Conservation (phyloP, 2,888 invertebrate species). For the Timema cristinae region DNA sequence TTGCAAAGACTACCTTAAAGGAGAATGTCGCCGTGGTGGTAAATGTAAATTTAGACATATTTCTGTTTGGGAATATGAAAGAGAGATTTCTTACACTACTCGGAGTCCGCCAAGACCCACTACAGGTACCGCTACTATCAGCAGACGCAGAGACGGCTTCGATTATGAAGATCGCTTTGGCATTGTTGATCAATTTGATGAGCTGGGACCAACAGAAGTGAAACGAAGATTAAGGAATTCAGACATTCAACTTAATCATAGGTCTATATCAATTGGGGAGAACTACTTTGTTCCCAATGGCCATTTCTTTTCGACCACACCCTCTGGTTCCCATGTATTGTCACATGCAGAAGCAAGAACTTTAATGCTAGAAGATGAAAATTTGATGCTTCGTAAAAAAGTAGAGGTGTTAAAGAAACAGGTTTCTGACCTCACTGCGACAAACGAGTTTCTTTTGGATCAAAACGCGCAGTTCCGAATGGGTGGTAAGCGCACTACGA, state of each 20-base stretch:
- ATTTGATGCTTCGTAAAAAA: constrained; percentile 59
- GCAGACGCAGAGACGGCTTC: constrained; percentile 18
- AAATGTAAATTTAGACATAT: constrained; percentile 49
- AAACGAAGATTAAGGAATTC: not conserved
- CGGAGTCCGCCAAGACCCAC: constrained; percentile 18
- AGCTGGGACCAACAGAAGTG: not conserved
- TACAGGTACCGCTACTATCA: not conserved
- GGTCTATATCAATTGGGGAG: not conserved
- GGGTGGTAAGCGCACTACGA: constrained; percentile 52
- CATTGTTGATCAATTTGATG: no score
- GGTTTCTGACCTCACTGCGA: constrained; percentile 66
- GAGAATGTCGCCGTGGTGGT: constrained; percentile 48
- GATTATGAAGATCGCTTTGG: constrained; percentile 20
- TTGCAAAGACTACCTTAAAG: constrained; percentile 52
- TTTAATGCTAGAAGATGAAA: constrained; percentile 56
- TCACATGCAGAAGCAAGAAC: constrained; percentile 21
- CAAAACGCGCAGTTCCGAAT: constrained; percentile 70
- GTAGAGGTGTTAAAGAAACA: constrained; percentile 67
- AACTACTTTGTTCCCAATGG: constrained; percentile 16
- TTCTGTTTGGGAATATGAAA: constrained; percentile 37
- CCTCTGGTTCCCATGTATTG: constrained; percentile 14
- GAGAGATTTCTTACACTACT: constrained; percentile 17
- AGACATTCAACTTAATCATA: not conserved
- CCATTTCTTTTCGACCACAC: constrained; percentile 14
- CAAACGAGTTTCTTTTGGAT: constrained; percentile 73